Base-by-base conservation (phyloP, 1,140 invertebrate genomes). In the Cyphomyrmex costatus region DNA sequence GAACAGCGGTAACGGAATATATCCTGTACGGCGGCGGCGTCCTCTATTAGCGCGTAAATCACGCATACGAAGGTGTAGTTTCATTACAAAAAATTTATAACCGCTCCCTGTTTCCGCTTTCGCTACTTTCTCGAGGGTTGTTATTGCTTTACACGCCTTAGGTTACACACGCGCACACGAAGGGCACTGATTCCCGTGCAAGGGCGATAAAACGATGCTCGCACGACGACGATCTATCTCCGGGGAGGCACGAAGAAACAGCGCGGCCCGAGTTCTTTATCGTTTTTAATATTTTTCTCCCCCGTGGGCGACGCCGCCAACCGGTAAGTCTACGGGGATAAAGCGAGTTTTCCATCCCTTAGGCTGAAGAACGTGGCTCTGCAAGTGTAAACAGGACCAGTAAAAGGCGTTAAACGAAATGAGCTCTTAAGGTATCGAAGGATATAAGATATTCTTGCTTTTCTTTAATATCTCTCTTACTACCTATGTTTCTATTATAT, bases 281-380 rank as follows among this genome's bases (percentile, higher is more conserved):
- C 80, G 80, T 84, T 84, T 84, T 84, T 84, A 84, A 84, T 84
- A 84, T 84, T 84, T 84, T 84, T 74, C 80, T 42, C 68, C 42
- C 80, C 68, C 56, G 60, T 10, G 24, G 58, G 76, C 24, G 19
- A 78, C 24, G 30, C 74, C 36, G 42, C 58, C 36, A 49, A 78
- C 58, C 36, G 30, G 24, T 30, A 30, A 78, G 42, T 63, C 76
- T 65, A 65, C 24, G 56, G 76, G 58, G 58, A 65, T 78, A 42
- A 63, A 78, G 42, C 58, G 76, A 46, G 58, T 65, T 46, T 78
- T 78, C 58, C 58, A 65, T 65, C 19, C 58, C 27, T 65, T 78
- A 46, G 76, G 36, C 58, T 78, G 42, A 24, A 49, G 12, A 78
- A 60, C 36, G 27, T 65, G 76, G 60, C 19, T 16, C 36, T 65